Base-by-base conservation (phyloP, 2,113 vertebrate genomes). In the Hemichromis elongatus region DNA sequence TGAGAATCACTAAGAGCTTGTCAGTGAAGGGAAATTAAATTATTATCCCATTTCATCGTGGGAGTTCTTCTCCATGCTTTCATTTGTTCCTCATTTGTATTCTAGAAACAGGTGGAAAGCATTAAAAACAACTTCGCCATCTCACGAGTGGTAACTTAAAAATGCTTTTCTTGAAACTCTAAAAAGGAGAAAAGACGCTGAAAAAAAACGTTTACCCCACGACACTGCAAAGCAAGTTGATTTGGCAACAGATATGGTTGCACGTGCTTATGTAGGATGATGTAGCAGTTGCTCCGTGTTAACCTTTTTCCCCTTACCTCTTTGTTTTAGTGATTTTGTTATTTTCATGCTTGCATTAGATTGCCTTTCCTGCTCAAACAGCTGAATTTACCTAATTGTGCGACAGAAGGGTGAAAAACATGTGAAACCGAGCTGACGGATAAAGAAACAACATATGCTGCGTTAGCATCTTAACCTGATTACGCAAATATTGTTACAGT, bases 21-120 rank as follows among this genome's bases (percentile, higher is more conserved):
- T 90, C 91, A 83, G 77, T 77, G 13, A 21, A 70, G 75, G 85
- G 12, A 86, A 91, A 93, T 91, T 70, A 82, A 93, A 93, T 93
- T 70, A 93, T 83, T 85, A 87, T 68, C 82, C 83, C 73, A 84
- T 93, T 90, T 90, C 82, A 86, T 66, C 33, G 9, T n/a, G 18
- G 42, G 56, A 52, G 70, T 89, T 85, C 56, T 16, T 89, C 63
- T 82, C 66, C 9, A 2, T 53, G 61, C 55, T 50, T 89, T 84
- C 26, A 50, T 86, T 85, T 35, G 28, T 81, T 81, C 9, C 81
- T 77, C 77, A 19, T 68, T 79, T 28, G 28, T 9, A 24, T 80
- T 79, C 26, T 61, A 13, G 42, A 55, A 70, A 66, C 21, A 56
- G 5, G 40, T 75, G 14, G 37, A 54, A 81, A 24, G 77, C 37